These are phyloP conservation scores for Oryzias melastigma DNA, from an alignment of 2,113 vertebrate species.

Conservation along the genomic window DNA sequence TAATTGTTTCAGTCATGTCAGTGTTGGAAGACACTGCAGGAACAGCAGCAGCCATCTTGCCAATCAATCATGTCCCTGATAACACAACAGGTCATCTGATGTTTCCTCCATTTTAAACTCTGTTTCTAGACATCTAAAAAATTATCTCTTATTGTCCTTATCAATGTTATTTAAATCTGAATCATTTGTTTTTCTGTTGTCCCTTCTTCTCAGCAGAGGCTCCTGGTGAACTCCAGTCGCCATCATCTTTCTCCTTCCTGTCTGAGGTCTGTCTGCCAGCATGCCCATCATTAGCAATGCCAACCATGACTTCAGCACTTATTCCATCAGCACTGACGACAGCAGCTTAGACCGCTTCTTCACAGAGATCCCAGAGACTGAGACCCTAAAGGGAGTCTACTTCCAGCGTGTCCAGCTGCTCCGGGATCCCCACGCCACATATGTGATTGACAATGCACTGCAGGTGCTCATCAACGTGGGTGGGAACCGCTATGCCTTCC, in stretches of 20 bases:
- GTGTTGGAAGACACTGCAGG: too few relatives aligned
- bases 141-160: too few relatives aligned
- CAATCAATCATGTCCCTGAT: too few relatives aligned
- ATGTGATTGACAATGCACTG: constrained; percentile 71
- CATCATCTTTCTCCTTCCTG: background rate
- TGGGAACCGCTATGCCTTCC: constrained; percentile 87
- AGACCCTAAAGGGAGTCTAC: constrained; percentile 85
- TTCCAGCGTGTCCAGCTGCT: constrained; percentile 83
- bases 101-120: too few relatives aligned
- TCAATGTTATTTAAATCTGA: too few relatives aligned
- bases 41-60: too few relatives aligned
- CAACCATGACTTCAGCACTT: constrained; percentile 82
- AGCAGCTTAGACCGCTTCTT: constrained; percentile 82
- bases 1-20: too few relatives aligned
- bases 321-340: constrained; percentile 79
- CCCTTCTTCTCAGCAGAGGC: constrained; percentile 8
- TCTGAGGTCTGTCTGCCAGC: constrained; percentile 33
- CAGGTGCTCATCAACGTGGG: constrained; percentile 92
- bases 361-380: constrained; percentile 76
- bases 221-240: background rate
- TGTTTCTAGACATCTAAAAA: background rate
- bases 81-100: too few relatives aligned
- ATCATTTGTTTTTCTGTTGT: background rate
- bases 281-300: constrained; percentile 87
- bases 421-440: constrained; percentile 55